Percentiles rank a stretch among this genome's conserved stretches.
Evolutionary conservation across 2,888 invertebrate species (phyloP).

Genomic region (Hemicrepidius hirtus): DNA sequence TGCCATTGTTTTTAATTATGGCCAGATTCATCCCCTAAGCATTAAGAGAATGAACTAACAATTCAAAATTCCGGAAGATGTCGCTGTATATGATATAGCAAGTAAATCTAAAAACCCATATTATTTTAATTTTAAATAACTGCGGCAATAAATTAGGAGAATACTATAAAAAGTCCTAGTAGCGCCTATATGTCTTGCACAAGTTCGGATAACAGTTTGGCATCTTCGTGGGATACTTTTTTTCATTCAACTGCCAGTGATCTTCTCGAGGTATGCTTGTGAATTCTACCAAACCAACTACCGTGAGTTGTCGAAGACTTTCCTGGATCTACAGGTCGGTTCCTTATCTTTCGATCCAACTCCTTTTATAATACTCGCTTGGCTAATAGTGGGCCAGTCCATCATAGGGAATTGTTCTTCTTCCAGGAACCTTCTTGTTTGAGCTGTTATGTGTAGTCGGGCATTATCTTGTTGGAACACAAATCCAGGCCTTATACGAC

Average conservation of each 20-base stretch:
- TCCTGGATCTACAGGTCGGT: not conserved
- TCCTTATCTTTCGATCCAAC: not conserved
- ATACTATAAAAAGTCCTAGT: no score
- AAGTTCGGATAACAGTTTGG: not conserved
- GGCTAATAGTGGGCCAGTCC: not conserved
- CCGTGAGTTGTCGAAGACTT: no score
- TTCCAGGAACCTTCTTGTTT: not conserved
- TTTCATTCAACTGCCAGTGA: not conserved
- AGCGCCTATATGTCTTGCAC: not conserved
- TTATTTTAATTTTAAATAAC: no score
- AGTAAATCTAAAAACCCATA: no score
- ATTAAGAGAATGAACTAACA: no score
- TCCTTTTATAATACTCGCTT: not conserved
- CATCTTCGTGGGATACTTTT: not conserved
- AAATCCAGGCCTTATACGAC: no score
- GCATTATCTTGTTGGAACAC: no score
- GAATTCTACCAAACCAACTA: not conserved
- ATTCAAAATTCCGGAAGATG: no score
- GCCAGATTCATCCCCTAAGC: no score
- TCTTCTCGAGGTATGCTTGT: not conserved
- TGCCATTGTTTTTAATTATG: no score
- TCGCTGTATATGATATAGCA: no score
- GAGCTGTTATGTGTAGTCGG: not conserved
- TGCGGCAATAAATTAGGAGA: no score
- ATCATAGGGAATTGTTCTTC: not conserved